Base-by-base conservation (phyloP, 2,888 invertebrate species). In the Girardia tigrina region DNA sequence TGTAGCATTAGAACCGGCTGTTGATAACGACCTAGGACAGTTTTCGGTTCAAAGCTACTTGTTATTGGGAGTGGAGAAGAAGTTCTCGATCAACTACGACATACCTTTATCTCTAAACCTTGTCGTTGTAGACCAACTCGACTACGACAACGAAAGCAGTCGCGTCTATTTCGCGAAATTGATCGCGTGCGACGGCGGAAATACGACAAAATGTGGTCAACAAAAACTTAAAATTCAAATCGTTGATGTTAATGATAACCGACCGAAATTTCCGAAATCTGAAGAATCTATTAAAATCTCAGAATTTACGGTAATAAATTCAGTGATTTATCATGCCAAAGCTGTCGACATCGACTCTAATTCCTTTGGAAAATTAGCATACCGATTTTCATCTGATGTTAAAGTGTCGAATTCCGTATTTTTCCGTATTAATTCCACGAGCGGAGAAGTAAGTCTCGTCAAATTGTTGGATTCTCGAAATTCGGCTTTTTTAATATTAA, bases 251-350 rank as follows among this genome's bases (percentile, higher is more conserved):
- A 56, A 56, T 56, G 56, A 56, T 56, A 56, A 56, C 23, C n/a
- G 23, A 56, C 56, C 56, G n/a, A 4, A 56, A n/a, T 56, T 56
- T 56, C n/a, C 23, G 6, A 56, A 56, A 56, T 56, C 56, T 56
- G 56, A 56, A n/a, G 56, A 56, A 12, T 56, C 56, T 6, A 56
- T 56, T 56, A 56, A 56, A 56, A 56, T 56, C n/a, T 56, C 56
- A 56, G 56, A 56, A 56, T 56, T 56, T 23, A n/a, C n/a, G n/a
- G 2, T 20, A 56, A 56, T 56, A n/a, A 16, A 56, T 56, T 56
- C 56, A 56, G 56, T 56, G n/a, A 56, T 56, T n/a, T 56, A 8
- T 16, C 56, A 56, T 4, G 56, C 56, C 8, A 56, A 56, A 56
- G 56, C 56, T n/a, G 23, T n/a, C 56, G 56, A 56, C 23, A 56